A percentile compares a stretch with the other conserved stretches of the same genome.
phyloP scores from a whole-genome alignment of 1,140 invertebrate genomes.

The Ephestia elutella region DNA sequence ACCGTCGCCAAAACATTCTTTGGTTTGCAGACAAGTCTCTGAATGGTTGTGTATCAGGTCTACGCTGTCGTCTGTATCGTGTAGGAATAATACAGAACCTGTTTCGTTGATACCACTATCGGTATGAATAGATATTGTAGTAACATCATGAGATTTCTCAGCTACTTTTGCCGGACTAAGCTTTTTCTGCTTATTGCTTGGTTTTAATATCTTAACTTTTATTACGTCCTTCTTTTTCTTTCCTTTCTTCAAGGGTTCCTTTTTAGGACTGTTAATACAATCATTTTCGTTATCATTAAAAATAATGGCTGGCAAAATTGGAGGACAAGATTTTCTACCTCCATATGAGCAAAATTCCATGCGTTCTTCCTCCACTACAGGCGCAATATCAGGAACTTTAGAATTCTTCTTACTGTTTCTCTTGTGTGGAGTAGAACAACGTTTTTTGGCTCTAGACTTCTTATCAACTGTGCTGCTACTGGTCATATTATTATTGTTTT shows the following conservation, averaged over 20 bases:
- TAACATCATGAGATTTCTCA: constrained; percentile 11
- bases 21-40: constrained; percentile 54
- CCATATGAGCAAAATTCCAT: constrained; percentile 38
- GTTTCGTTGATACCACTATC: constrained; percentile 47
- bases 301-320: constrained; percentile 20
- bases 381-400: constrained; percentile 23
- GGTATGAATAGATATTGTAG: constrained; percentile 22
- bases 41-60: constrained; percentile 65
- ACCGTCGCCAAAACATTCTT: constrained; percentile 53
- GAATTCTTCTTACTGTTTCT: constrained; percentile 31
- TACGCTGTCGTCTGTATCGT: constrained; percentile 34
- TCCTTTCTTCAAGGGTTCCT: constrained; percentile 15
- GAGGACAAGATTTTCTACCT: constrained; percentile 45
- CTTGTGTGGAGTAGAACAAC: constrained; percentile 59
- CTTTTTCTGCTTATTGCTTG: constrained; percentile 28
- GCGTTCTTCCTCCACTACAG: constrained; percentile 45
- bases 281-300: constrained; percentile 15
- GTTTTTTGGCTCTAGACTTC: constrained; percentile 36
- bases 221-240: constrained; percentile 54
- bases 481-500: constrained; percentile 18
- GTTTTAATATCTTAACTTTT: constrained; percentile 61
- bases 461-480: constrained; percentile 20
- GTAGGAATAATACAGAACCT: constrained; percentile 29
- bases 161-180: constrained; percentile 10
- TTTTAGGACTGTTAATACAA: constrained; percentile 1